Percentiles rank a stretch among this genome's conserved stretches.
phyloP scores from a whole-genome alignment of 1,140 invertebrate species.

The Asobara japonica region DNA sequence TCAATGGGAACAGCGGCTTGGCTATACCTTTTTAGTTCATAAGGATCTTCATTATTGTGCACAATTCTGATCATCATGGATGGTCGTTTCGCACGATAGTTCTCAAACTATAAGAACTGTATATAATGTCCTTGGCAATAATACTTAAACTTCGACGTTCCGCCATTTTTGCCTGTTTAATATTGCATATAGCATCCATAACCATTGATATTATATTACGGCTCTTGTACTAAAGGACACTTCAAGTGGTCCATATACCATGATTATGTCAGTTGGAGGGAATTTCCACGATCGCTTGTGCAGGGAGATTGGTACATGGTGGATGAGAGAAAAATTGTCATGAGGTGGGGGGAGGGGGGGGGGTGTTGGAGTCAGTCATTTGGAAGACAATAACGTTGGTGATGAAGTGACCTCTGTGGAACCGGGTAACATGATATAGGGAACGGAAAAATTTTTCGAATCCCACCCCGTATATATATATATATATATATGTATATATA shows the following conservation, averaged over 20 bases:
- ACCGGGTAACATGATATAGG: neutral
- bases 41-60: neutral
- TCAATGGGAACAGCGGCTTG: no score
- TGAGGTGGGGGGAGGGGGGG: neutral
- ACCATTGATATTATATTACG: neutral
- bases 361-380: neutral
- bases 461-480: no score
- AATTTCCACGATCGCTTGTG: neutral
- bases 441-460: neutral
- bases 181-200: neutral
- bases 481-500: no score
- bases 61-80: neutral
- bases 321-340: neutral
- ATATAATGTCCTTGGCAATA: constrained; percentile 2
- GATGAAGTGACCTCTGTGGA: neutral
- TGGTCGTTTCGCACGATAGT: neutral
- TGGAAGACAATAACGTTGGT: constrained; percentile 13
- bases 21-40: neutral
- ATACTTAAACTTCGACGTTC: neutral
- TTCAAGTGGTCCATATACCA: neutral
- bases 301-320: neutral
- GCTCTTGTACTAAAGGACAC: neutral
- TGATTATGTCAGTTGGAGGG: neutral
- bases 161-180: neutral
- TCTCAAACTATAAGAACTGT: constrained; percentile 5